phyloP scores from a whole-genome alignment of 2,113 vertebrate genomes.

The Grantiella picta region DNA sequence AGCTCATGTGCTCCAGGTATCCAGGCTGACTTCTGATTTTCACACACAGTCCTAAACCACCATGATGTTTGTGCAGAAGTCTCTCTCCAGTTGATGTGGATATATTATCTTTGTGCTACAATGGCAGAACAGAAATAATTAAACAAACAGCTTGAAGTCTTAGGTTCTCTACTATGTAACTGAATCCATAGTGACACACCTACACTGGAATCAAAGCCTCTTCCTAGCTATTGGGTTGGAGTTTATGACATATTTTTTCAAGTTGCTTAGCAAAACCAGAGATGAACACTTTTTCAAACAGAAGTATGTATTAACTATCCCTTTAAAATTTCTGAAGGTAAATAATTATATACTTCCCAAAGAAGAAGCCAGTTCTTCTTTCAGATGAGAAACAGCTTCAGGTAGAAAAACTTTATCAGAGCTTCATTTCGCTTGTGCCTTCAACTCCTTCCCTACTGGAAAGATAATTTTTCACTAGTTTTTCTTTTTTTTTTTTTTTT shows the following conservation, averaged over 20 bases:
- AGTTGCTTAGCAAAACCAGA: not conserved
- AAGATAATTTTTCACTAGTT: not conserved
- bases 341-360: not conserved
- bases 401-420: not conserved
- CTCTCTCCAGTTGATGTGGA: not conserved
- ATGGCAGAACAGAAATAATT: not conserved
- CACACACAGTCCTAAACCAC: not conserved
- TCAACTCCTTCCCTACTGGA: not conserved
- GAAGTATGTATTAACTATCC: not conserved
- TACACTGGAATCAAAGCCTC: not conserved
- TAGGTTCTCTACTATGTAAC: not conserved
- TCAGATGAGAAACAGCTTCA: not conserved
- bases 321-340: not conserved
- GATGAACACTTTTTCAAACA: not conserved
- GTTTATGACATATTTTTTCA: not conserved
- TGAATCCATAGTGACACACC: not conserved
- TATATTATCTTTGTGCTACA: not conserved
- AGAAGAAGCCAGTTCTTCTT: not conserved
- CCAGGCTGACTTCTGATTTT: not conserved
- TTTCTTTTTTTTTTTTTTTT: not conserved
- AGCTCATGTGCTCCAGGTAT: rapidly evolving
- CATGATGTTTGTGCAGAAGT: not conserved
- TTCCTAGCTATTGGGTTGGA: not conserved
- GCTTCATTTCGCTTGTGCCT: not conserved
- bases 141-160: not conserved